Base-by-base conservation (phyloP, 2,797 vertebrate species). In the Sebastes matsubarae region DNA sequence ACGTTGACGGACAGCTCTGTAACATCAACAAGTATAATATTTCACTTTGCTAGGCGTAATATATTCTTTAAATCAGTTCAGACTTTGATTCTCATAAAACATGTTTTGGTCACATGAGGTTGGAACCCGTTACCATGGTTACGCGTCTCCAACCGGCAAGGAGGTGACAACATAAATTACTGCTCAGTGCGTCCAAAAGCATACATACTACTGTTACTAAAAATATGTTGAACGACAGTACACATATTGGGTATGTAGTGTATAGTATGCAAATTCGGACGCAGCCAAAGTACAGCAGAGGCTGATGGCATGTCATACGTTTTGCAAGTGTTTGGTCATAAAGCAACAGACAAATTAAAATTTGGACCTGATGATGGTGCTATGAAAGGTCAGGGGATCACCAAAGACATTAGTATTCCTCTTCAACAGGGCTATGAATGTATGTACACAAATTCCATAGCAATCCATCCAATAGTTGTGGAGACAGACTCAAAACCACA, bases 401-500 rank as follows among this genome's bases (percentile, higher is more conserved):
- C 46, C 46, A 50, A 50, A 58, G 25, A 1, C 55, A 4, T 2
- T 58, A 27, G 3, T 27, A 27, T 58, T 58, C 55, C 55, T 58
- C 25, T 25, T 58, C 13, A 58, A 18, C 0, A 0, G 42, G 42
- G 13, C 18, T 42, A 10, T 4, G 2, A 18, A 18, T 32, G 54
- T 27, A 8, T 64, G 27, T 68, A 22, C 36, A 52, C 4, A 74
- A 24, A 65, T 30, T 25, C 5, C 34, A 64, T 38, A 4, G 3
- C 27, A 50, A 20, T 55, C n/a, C 25, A 13, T 54, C 24, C 25
- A 42, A n/a, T 59, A 14, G 12, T 68, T 68, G 30, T 36, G 30
- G 11, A 22, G 61, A 64, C 61, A 24, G 16, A 30, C 18, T 60
- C 58, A 32, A 60, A 60, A 29, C 30, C 60, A 34, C 10, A 63